These are phyloP conservation scores for Ctenomys sociabilis DNA, from an alignment of 2,113 vertebrate genomes.

Conservation along the genomic window DNA sequence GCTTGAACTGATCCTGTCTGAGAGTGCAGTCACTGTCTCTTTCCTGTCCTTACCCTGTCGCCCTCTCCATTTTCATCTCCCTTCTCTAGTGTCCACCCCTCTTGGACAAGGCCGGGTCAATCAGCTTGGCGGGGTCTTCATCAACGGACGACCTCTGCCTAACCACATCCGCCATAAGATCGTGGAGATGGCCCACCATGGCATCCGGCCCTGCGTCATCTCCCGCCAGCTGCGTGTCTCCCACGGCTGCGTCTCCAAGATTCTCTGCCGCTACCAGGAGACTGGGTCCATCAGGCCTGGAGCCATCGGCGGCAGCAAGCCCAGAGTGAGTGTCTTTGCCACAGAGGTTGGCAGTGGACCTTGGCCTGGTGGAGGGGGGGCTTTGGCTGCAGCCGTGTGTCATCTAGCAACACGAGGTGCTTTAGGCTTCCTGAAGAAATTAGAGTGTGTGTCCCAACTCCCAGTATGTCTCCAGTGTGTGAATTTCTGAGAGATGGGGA, in stretches of 20 bases:
- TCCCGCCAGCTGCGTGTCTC: constrained; percentile 97
- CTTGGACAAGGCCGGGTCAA: constrained; percentile 99
- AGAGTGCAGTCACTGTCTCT: rapidly evolving
- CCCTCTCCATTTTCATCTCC: rapidly evolving
- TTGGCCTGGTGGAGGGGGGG: not conserved
- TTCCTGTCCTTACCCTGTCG: not conserved
- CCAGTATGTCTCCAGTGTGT: not conserved
- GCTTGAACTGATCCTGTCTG: not conserved
- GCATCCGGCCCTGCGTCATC: constrained; percentile 98
- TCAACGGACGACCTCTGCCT: constrained; percentile 97
- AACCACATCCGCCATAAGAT: constrained; percentile 99
- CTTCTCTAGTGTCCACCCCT: constrained; percentile 94
- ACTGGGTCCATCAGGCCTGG: constrained; percentile 98
- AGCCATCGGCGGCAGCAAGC: constrained; percentile 98
- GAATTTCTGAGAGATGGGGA: not conserved
- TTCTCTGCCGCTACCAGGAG: constrained; percentile 98
- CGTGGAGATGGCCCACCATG: constrained; percentile 99
- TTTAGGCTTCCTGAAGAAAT: not conserved
- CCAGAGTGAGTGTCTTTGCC: constrained; percentile 94
- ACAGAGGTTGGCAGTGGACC: not conserved
- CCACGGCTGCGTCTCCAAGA: constrained; percentile 99
- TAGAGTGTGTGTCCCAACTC: not conserved
- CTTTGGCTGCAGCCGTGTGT: not conserved
- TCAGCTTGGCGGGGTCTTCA: constrained; percentile 99
- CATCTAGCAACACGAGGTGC: not conserved